Evolutionary conservation across 2,888 invertebrate species (phyloP), one percentile per base, ranked within the genome.

Genomic region (Drosophila putrida): DNA sequence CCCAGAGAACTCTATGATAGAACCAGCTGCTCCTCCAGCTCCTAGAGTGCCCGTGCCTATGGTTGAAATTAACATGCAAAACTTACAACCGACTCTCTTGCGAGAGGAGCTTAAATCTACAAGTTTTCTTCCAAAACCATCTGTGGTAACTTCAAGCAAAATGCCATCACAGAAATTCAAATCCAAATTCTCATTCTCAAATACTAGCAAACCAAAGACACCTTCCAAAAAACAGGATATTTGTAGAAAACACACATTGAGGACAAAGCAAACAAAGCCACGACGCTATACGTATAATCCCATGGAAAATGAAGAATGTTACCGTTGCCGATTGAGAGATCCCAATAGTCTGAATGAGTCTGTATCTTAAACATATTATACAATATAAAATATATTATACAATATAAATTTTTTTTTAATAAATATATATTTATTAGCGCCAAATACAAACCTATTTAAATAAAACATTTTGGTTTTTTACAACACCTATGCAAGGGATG

Each of bases 61-160:
- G 84, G 84, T 85, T 6, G 84, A 82, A 39, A 85, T 85, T 4
- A 85, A 88, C 38, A 88, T 85, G 80, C 49, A 65, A 11, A 70
- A 77, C 13, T 0, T 58, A 0, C 63, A 80, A 10, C 11, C 75
- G n/a, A 70, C 46, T 9, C 64, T 82, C 35, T 41, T 84, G 38
- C 70, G 65, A 5, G 79, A 89, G 2, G 71, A 89, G 9, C 27
- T 50, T 0, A 46, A n/a, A n/a, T 44, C 9, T 5, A 27, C 71
- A 0, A 43, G 9, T 20, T 72, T 74, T n/a, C 38, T 76, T 4
- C 1, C 11, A 5, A 15, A 27, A 33, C 2, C 25, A 15, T 2
- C n/a, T 8, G 0, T 5, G 15, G 3, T 39, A 2, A 6, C 58
- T 11, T 2, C 38, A 27, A 4, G n/a, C 46, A 49, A 38, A 39